Conservation (phyloP, 1,140 invertebrate species). For the Nixonia krombeini region DNA sequence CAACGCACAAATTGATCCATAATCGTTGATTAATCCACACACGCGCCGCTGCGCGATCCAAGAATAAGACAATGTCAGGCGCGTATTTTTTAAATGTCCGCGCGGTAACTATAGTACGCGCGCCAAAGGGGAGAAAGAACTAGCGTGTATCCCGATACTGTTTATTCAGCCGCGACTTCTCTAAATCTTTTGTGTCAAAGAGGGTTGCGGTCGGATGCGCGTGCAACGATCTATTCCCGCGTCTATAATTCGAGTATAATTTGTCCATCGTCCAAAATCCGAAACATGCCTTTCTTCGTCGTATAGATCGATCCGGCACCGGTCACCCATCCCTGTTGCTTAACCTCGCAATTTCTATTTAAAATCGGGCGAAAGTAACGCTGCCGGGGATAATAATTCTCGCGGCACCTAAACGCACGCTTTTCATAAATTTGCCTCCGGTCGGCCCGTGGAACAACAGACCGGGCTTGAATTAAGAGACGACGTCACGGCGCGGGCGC, state of each 20-base stretch:
- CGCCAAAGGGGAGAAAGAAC: conserved; percentile 26
- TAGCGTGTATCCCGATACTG: conserved; percentile 37
- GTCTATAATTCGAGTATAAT: conserved; percentile 33
- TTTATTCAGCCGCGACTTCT: conserved; percentile 60
- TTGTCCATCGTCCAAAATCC: too few species aligned
- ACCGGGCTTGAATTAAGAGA: conserved; percentile 55
- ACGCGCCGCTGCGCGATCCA: too few species aligned
- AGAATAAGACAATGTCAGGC: background rate
- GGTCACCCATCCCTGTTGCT: too few species aligned
- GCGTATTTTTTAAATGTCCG: background rate
- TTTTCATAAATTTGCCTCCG: conserved; percentile 54
- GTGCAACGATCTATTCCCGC: conserved; percentile 17
- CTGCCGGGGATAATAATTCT: conserved; percentile 43
- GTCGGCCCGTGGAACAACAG: conserved; percentile 56
- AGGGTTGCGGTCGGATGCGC: conserved; percentile 41
- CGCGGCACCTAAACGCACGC: conserved; percentile 38
- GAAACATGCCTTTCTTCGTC: too few species aligned
- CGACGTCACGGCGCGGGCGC: conserved; percentile 50
- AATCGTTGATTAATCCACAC: too few species aligned
- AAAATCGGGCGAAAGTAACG: conserved; percentile 25
- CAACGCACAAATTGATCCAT: too few species aligned
- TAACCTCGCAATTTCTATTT: conserved; percentile 28
- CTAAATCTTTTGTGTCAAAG: conserved; percentile 53
- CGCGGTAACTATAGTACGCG: background rate
- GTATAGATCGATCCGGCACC: too few species aligned